These are phyloP conservation scores for Toxotes jaculatrix DNA, from an alignment of 2,113 vertebrate species.

Conservation along the genomic window DNA sequence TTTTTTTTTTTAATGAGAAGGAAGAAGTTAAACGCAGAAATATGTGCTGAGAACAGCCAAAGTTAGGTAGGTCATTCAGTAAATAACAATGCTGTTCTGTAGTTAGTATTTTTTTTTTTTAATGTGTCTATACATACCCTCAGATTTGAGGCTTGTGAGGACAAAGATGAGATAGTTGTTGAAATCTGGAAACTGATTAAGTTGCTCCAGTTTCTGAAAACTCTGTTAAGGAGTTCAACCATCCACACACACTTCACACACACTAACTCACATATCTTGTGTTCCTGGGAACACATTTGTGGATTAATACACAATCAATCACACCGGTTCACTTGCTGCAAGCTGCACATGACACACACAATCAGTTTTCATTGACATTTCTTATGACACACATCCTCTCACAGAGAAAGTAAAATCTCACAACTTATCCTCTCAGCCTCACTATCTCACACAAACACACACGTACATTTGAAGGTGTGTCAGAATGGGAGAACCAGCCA, in stretches of 20 bases:
- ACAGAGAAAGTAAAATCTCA: slow-evolving; percentile 19
- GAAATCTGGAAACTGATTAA: slow-evolving; percentile 96
- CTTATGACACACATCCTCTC: background rate
- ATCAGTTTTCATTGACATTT: background rate
- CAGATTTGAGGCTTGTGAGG: slow-evolving; percentile 93
- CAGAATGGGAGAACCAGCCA: too few species aligned
- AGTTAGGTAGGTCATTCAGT: background rate
- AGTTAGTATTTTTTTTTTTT: background rate
- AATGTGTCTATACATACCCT: slow-evolving; percentile 83
- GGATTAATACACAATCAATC: background rate
- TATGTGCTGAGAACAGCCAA: background rate
- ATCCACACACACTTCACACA: slow-evolving; percentile 1
- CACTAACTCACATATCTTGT: slow-evolving; percentile 3
- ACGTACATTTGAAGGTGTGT: background rate
- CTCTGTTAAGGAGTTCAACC: slow-evolving; percentile 80
- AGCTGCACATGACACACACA: background rate
- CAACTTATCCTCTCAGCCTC: slow-evolving; percentile 4
- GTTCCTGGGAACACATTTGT: background rate
- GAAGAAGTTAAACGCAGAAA: background rate
- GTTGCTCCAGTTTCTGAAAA: slow-evolving; percentile 93
- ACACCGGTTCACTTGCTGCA: background rate
- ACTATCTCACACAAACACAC: background rate
- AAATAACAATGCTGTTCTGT: background rate
- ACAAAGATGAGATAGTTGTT: slow-evolving; percentile 98
- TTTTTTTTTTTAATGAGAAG: slow-evolving; percentile 5